A percentile compares a stretch with the other conserved stretches of the same genome.
Conservation (phyloP, 2,113 vertebrate genomes). For the Callorhinus ursinus region DNA sequence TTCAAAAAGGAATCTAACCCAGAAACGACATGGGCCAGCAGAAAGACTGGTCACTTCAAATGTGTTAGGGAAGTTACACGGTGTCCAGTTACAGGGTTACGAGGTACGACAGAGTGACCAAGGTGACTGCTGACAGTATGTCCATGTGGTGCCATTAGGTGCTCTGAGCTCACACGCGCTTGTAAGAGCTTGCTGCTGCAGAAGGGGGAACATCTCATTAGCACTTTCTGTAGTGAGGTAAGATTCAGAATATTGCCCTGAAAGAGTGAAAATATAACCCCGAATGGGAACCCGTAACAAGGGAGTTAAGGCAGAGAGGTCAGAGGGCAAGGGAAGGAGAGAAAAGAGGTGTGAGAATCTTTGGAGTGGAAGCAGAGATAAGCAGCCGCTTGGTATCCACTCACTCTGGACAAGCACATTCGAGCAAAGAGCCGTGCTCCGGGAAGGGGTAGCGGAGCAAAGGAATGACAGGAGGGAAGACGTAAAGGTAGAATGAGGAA, state of each 20-base stretch:
- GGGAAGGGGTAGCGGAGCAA: too few species aligned
- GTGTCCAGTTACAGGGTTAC: too few species aligned
- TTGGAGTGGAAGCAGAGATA: constrained; percentile 37
- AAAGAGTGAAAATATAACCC: not conserved
- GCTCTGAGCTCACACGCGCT: not conserved
- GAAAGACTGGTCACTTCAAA: not conserved
- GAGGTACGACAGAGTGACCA: not conserved
- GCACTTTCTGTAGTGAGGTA: not conserved
- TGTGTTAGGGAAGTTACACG: not conserved
- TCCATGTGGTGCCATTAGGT: constrained; percentile 1
- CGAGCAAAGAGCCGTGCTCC: not conserved
- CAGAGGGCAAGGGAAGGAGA: not conserved
- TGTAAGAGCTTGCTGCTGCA: not conserved
- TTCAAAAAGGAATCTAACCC: not conserved
- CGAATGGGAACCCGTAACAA: not conserved
- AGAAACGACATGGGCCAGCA: not conserved
- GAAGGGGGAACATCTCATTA: not conserved
- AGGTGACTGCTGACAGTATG: not conserved
- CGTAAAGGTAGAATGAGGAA: not conserved
- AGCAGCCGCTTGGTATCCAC: constrained; percentile 49
- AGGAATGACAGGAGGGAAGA: not conserved
- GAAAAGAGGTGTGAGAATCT: not conserved
- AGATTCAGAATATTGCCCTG: not conserved
- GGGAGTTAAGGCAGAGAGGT: not conserved
- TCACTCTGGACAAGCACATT: not conserved